phyloP scores from a whole-genome alignment of 2,113 vertebrate genomes.

The Stomatorhinus ivindoensis region DNA sequence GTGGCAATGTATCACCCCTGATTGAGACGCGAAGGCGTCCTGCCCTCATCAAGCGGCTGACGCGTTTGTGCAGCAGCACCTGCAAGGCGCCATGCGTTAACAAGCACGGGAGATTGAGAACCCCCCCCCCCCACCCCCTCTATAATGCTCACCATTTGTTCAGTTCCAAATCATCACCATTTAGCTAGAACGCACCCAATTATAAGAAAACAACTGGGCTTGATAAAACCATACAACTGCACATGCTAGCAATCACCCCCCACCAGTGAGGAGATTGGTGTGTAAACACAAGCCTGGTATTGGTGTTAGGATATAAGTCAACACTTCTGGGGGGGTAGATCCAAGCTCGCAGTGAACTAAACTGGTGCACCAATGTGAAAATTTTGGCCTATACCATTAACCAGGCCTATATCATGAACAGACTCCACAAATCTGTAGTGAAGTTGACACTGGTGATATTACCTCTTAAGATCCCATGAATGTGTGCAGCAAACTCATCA shows the following conservation, averaged over 20 bases:
- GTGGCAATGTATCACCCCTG: neutral
- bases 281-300: neutral
- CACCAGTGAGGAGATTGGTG: neutral
- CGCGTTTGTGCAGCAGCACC: neutral
- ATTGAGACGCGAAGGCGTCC: neutral
- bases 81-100: neutral
- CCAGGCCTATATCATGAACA: neutral
- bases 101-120: neutral
- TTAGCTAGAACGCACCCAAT: neutral
- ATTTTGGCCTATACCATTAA: neutral
- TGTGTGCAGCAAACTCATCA: neutral
- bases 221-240: neutral
- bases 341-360: neutral
- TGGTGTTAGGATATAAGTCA: neutral
- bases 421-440: neutral
- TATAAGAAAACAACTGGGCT: neutral
- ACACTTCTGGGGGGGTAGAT: neutral
- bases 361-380: neutral
- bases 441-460: neutral
- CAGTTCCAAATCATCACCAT: neutral
- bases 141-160: neutral
- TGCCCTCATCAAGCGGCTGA: neutral
- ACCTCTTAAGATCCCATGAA: neutral
- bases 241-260: neutral
- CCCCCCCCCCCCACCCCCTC: no score